Percentiles rank a stretch among this genome's conserved stretches.
These are phyloP conservation scores for Gonatopus flavifemur DNA, from an alignment of 1,140 invertebrate species.

Conservation along the genomic window DNA sequence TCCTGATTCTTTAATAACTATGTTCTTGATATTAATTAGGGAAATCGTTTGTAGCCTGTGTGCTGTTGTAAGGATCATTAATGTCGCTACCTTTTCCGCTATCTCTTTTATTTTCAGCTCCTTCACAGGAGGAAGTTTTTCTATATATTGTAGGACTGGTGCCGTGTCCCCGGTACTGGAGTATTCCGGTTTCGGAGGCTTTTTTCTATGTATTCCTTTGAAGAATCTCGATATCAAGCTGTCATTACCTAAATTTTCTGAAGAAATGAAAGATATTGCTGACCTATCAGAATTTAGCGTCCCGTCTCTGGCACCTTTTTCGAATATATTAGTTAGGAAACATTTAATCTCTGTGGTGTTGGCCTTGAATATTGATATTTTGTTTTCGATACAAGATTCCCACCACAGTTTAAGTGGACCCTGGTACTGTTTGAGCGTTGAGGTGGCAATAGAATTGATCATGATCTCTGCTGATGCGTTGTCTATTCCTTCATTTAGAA, in stretches of 20 bases:
- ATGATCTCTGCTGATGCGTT: neutral
- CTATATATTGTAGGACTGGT: neutral
- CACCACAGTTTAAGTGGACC: neutral
- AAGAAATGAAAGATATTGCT: neutral
- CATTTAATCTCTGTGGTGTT: neutral
- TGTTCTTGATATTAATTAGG: slow-evolving; percentile 16
- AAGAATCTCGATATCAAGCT: neutral
- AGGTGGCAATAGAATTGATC: neutral
- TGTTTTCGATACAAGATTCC: neutral
- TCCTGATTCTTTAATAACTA: neutral
- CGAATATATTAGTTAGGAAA: slow-evolving; percentile 41
- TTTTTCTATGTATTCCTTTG: neutral
- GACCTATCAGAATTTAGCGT: slow-evolving; percentile 3
- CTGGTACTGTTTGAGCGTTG: slow-evolving; percentile 11
- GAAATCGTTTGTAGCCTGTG: slow-evolving; percentile 16
- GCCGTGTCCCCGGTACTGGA: neutral
- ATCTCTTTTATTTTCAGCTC: neutral
- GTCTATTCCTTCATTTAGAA: neutral
- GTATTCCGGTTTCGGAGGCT: neutral
- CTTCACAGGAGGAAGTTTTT: neutral
- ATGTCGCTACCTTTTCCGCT: neutral
- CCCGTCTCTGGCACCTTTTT: neutral
- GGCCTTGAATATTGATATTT: neutral
- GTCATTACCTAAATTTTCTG: neutral
- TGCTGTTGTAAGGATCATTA: slow-evolving; percentile 10